Evolutionary conservation across 2,797 vertebrate species (phyloP), one percentile per base, ranked within the genome.

Genomic region (Bufotes viridis): DNA sequence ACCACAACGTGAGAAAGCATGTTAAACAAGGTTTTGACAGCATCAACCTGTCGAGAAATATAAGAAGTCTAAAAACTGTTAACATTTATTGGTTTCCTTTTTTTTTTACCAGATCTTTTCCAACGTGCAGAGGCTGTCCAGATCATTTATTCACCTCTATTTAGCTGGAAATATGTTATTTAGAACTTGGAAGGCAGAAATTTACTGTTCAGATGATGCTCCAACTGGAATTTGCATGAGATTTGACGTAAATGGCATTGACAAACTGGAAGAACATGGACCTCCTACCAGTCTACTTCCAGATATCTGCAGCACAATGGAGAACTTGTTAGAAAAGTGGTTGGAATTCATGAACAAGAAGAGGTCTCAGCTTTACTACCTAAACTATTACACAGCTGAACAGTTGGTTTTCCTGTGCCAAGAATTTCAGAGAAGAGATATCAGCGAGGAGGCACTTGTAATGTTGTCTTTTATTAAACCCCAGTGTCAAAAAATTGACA

Each of bases 381-480:
- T 99, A 87, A 99, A 98, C 94, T 98, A 97, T 91, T 99, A 97
- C 92, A 98, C 96, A 0, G 96, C 97, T 0, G 97, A 99, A 91
- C 98, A 99, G 93, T 94, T 99, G 90, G 97, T 99, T n/a, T 97
- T 94, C 91, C 87, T 99, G 85, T 96, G 97, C 93, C 92, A 82
- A 0, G 93, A 97, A 75, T 94, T 99, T 82, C 90, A 91, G 87
- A 93, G 90, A 61, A 29, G 72, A 6, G 88, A 55, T 0, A 96
- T 94, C 94, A 94, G 92, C 8, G 74, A 92, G 2, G 87, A 87
- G 0, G 95, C 95, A 80, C 94, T 99, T 70, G 96, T 95, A 92
- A 97, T 99, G 98, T 95, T 99, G 0, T 97, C 97, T 0, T 97
- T 99, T 87, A 91, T 99, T 81, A 98, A 95, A 84, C 90, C 87